Evolutionary conservation across 2,888 invertebrate genomes (phyloP), one percentile per base, ranked within the genome.

Genomic region (Odontothrips loti): DNA sequence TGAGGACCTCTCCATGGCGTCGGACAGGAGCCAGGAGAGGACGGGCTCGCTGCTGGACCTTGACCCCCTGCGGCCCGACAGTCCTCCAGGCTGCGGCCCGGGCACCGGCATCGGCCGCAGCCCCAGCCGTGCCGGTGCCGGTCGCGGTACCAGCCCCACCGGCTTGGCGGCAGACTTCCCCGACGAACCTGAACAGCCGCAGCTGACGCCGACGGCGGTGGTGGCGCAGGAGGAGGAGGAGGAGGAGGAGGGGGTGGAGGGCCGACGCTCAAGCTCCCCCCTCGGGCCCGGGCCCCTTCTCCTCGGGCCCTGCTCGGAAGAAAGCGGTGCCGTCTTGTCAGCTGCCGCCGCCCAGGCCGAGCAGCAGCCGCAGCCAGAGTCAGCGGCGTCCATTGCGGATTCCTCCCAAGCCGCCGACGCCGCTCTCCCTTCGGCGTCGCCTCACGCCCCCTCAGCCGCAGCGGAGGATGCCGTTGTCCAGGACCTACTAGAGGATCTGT

Each of bases 61-160:
- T 75, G 68, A 75, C 68, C 68, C 68, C 68, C 68, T 75, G 68
- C 68, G 68, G 68, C 68, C 68, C 68, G 68, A 75, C 68, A 75
- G 68, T 12, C 68, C 68, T 27, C 68, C 68, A 10, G 27, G 68
- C 68, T 0, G 11, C 11, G 68, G 68, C 68, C 23, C 68, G 23
- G 68, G 68, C 27, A 12, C 81, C 84, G 47, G 82, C 83, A 23
- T 75, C 81, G 79, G 82, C 79, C n/a, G 48, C 81, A 47, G 78
- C 78, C 27, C 80, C 58, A 43, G 12, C 48, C 29, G 34, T 11
- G 8, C 23, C n/a, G 68, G 68, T 23, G 23, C 68, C 68, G 15
- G 68, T 23, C 68, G 58, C 58, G 68, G 68, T 4, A 68, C 68
- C 68, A 75, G 68, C 68, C 27, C 27, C 58, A 58, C 58, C 58